These are phyloP conservation scores for Aradus depressus DNA, from an alignment of 2,888 invertebrate species.

Conservation along the genomic window DNA sequence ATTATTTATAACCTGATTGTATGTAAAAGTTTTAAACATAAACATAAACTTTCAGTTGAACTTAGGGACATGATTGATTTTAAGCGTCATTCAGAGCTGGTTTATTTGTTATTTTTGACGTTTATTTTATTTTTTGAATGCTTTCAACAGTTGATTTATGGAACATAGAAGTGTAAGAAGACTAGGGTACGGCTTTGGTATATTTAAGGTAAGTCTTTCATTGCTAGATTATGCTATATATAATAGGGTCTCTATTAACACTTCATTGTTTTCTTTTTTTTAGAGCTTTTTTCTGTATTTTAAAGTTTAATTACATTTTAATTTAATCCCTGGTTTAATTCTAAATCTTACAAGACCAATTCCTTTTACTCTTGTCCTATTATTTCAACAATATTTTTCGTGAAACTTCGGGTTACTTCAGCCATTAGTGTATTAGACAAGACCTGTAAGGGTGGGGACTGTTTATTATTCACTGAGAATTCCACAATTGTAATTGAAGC, in stretches of 20 bases:
- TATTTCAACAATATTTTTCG: too few species aligned
- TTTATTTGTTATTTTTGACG: conserved; percentile 18
- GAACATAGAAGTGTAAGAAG: background rate
- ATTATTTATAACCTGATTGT: too few species aligned
- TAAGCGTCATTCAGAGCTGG: conserved; percentile 36
- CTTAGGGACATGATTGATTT: conserved; percentile 41
- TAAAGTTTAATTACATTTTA: too few species aligned
- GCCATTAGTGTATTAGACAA: too few species aligned
- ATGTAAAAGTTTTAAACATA: too few species aligned
- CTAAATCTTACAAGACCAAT: too few species aligned
- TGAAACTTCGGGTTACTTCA: too few species aligned
- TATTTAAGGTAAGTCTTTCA: conserved; percentile 14
- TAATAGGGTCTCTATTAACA: background rate
- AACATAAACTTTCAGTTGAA: too few species aligned
- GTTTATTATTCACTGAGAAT: background rate
- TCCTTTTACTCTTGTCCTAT: too few species aligned
- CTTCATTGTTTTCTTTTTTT: background rate
- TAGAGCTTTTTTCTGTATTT: background rate
- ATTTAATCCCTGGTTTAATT: too few species aligned
- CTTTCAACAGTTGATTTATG: conserved; percentile 8
- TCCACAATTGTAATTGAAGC: background rate
- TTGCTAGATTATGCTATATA: background rate
- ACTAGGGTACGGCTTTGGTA: background rate
- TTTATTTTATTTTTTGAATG: conserved; percentile 15
- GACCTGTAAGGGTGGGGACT: too few species aligned